These are phyloP conservation scores for Leptarthrus brevirostris DNA, from an alignment of 2,888 invertebrate genomes.

Conservation along the genomic window DNA sequence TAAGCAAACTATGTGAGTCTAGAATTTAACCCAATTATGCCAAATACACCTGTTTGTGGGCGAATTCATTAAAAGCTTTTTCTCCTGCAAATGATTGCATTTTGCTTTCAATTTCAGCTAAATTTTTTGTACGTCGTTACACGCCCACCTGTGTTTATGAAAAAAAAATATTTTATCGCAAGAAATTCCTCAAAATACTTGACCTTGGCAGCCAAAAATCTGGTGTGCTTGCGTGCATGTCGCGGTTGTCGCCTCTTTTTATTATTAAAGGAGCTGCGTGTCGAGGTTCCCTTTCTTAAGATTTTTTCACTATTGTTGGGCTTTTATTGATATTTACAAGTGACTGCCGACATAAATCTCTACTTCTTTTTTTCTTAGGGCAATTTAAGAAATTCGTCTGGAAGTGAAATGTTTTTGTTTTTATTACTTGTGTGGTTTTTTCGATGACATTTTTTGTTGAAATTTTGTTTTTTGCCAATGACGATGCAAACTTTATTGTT, in stretches of 20 bases:
- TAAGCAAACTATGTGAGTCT: too few species aligned
- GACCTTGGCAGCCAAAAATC: slow-evolving; percentile 43
- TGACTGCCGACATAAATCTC: slow-evolving; percentile 37
- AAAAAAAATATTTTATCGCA: not conserved
- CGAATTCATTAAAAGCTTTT: too few species aligned
- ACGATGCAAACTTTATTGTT: not conserved
- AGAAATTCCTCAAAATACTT: slow-evolving; percentile 29
- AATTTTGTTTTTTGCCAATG: slow-evolving; percentile 12
- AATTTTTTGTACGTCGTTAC: too few species aligned
- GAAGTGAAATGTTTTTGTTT: slow-evolving; percentile 10
- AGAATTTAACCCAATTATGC: too few species aligned
- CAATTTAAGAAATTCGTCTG: slow-evolving; percentile 42
- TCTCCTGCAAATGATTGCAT: too few species aligned
- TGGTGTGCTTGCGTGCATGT: slow-evolving; percentile 32
- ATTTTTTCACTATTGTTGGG: slow-evolving; percentile 4
- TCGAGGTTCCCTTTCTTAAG: not conserved
- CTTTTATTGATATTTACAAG: slow-evolving; percentile 22
- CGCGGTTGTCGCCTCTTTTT: slow-evolving; percentile 26
- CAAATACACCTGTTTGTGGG: too few species aligned
- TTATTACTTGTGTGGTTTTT: slow-evolving; percentile 13
- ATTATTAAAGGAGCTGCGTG: slow-evolving; percentile 22
- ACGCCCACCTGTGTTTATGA: too few species aligned
- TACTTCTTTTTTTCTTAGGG: slow-evolving; percentile 18
- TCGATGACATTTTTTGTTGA: slow-evolving; percentile 9
- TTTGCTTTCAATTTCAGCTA: too few species aligned